These are phyloP conservation scores for Lasius fuliginosus DNA, from an alignment of 2,888 invertebrate species.

Conservation along the genomic window DNA sequence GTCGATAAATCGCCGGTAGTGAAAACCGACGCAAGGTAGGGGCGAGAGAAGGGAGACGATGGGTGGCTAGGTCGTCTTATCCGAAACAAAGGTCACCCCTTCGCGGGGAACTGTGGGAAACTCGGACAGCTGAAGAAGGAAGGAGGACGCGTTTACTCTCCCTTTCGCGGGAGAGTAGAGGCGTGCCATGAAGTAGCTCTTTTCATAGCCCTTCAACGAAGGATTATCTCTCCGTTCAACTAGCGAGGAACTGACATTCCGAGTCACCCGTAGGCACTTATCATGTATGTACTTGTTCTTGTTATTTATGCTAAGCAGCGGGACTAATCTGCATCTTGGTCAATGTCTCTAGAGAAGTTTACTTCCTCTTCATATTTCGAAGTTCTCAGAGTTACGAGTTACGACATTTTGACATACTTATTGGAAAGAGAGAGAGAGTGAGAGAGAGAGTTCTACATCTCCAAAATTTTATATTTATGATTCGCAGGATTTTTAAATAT, in stretches of 20 bases:
- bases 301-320: conserved; percentile 39
- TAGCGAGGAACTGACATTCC: conserved; percentile 33
- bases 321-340: conserved; percentile 23
- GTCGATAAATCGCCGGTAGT: conserved; percentile 77
- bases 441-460: neutral
- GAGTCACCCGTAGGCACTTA: conserved; percentile 21
- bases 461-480: neutral
- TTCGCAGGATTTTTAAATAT: neutral
- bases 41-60: conserved; percentile 60
- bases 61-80: conserved; percentile 72
- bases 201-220: conserved; percentile 61
- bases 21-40: conserved; percentile 68
- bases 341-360: conserved; percentile 11
- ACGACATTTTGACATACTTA: neutral
- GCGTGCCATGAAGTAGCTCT: conserved; percentile 53
- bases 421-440: neutral
- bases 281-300: conserved; percentile 45
- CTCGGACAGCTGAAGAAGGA: conserved; percentile 76
- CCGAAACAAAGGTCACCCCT: conserved; percentile 77
- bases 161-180: conserved; percentile 42
- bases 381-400: neutral
- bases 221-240: conserved; percentile 67
- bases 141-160: conserved; percentile 58
- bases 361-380: neutral
- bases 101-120: conserved; percentile 82